Conservation (phyloP, 2,888 invertebrate genomes). For the Ormyrus nitidulus region DNA sequence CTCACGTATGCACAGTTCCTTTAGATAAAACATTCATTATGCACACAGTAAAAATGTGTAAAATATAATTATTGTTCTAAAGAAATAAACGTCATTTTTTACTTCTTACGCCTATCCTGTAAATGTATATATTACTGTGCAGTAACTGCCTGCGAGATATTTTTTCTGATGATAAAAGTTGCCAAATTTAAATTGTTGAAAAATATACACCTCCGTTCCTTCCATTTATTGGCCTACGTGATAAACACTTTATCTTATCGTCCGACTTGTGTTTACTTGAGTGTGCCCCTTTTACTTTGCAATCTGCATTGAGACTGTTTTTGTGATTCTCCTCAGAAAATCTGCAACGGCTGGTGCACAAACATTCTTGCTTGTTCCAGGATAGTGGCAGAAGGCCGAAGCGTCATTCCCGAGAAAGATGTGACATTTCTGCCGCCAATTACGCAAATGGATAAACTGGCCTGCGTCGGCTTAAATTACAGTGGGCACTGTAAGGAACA, state of each 20-base stretch:
- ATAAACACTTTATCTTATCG: conserved; percentile 14
- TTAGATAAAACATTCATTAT: too few species aligned
- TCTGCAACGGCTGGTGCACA: not conserved
- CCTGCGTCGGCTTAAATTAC: conserved; percentile 92
- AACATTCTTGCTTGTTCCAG: conserved; percentile 69
- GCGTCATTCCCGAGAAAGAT: conserved; percentile 77
- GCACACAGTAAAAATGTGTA: too few species aligned
- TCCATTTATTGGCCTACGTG: not conserved
- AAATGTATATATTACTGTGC: too few species aligned
- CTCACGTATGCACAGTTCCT: too few species aligned
- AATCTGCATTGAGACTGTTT: not conserved
- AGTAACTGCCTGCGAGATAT: too few species aligned
- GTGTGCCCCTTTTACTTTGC: not conserved
- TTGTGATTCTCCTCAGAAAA: too few species aligned
- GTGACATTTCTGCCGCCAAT: conserved; percentile 85
- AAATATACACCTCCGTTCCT: not conserved
- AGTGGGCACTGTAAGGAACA: conserved; percentile 91
- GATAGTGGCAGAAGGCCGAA: conserved; percentile 78
- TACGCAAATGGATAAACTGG: conserved; percentile 87
- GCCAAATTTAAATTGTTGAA: not conserved
- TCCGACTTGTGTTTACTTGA: conserved; percentile 10
- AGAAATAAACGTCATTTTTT: too few species aligned
- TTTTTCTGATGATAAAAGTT: too few species aligned
- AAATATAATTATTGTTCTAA: too few species aligned
- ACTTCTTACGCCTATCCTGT: too few species aligned